Evolutionary conservation across 1,140 invertebrate genomes (phyloP), one percentile per base, ranked within the genome.

Genomic region (Sitobion miscanthi): DNA sequence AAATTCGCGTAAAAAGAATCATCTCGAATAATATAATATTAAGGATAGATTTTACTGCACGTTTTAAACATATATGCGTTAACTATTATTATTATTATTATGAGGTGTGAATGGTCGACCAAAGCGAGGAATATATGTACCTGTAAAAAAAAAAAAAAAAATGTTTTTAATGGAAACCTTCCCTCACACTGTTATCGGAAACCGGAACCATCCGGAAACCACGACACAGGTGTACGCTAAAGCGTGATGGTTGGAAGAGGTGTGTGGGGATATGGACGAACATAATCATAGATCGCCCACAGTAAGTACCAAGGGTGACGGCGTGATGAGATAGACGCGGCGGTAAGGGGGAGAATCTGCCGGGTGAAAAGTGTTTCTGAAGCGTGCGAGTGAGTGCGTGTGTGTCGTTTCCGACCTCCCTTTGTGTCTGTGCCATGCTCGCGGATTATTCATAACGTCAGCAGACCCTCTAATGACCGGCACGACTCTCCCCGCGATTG

Each of bases 391-490:
- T 54, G 45, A 30, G 90, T 45, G 90, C 17, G 35, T 38, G 38
- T 21, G 35, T 90, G 17, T 49, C 90, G n/a, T 91, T 91, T 49
- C 30, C 42, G 7, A 47, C 30, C 90, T 42, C 90, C 42, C 17
- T 91, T 91, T 91, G 90, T 38, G 57, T n/a, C 25, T 35, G 42
- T n/a, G 20, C 49, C 69, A 11, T 23, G 20, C 23, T 82, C 47
- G 2, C 90, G n/a, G 69, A 83, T 49, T 92, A 83, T 92, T 83
- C 69, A 49, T 83, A 83, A 92, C n/a, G 90, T 92, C 69, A 92
- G 69, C 62, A 52, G 23, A 92, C 77, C 90, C 47, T 83, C 49
- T 92, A 92, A 92, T 92, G 69, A 91, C 69, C 47, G 45, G 9
- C 42, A n/a, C 90, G 21, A 21, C 14, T 54, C 17, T 86, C 23